These are phyloP conservation scores for Tenthredo scrophulariae DNA, from an alignment of 2,888 invertebrate species.

Conservation along the genomic window DNA sequence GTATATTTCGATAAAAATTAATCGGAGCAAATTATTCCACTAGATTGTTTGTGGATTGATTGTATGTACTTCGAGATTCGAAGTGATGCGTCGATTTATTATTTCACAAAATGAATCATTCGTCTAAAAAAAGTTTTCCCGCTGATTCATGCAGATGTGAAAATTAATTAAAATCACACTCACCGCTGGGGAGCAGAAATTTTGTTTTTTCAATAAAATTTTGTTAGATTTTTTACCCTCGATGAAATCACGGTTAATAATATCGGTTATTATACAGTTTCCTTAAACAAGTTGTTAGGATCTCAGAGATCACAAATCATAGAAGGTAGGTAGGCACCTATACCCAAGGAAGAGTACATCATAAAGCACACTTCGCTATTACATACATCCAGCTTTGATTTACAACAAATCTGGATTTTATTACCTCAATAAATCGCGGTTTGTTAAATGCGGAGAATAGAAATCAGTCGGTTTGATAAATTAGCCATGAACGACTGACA, in stretches of 20 bases:
- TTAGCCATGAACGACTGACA: neutral
- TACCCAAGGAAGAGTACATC: neutral
- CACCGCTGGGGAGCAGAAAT: neutral
- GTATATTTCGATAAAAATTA: neutral
- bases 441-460: neutral
- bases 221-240: neutral
- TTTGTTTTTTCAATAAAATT: neutral
- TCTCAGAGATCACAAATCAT: neutral
- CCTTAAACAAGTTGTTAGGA: neutral
- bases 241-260: neutral
- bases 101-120: neutral
- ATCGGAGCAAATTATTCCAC: neutral
- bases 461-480: neutral
- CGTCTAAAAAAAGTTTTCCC: neutral
- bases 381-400: neutral
- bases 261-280: constrained; percentile 4
- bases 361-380: neutral
- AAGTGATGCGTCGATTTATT: neutral
- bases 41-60: neutral
- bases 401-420: neutral
- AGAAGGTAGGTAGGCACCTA: neutral
- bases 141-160: neutral
- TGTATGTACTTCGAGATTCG: too few species aligned
- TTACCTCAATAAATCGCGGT: neutral
- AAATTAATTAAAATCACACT: neutral